Percentiles rank a stretch among this genome's conserved stretches.
phyloP scores from a whole-genome alignment of 2,797 vertebrate genomes.

The Poecilia gillii region DNA sequence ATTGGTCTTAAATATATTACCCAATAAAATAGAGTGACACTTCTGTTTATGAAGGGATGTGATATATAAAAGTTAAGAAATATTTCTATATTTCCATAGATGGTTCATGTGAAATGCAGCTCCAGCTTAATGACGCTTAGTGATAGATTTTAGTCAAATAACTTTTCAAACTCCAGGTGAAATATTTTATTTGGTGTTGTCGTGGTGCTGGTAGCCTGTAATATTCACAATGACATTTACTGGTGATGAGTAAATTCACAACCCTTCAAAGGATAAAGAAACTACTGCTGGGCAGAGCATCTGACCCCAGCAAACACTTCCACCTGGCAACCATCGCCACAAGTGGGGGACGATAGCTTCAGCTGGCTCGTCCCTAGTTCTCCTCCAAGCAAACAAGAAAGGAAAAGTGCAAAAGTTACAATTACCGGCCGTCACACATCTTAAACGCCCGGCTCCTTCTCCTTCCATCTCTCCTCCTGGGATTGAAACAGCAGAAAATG shows the following conservation, averaged over 20 bases:
- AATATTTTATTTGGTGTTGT: conserved; percentile 26
- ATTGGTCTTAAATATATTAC: no score
- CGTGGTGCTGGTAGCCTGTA: conserved; percentile 38
- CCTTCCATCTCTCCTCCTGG: conserved; percentile 76
- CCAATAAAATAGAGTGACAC: no score
- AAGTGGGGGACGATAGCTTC: conserved; percentile 32
- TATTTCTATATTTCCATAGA: background rate
- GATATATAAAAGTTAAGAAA: background rate
- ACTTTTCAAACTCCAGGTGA: background rate
- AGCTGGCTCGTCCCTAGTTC: conserved; percentile 25
- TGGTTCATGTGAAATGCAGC: background rate
- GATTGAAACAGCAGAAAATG: conserved; percentile 82
- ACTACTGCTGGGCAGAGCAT: conserved; percentile 89
- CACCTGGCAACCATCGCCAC: conserved; percentile 67
- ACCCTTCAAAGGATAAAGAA: conserved; percentile 90
- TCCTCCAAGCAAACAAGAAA: conserved; percentile 54
- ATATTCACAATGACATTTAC: conserved; percentile 56
- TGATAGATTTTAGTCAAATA: background rate
- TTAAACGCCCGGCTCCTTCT: conserved; percentile 86
- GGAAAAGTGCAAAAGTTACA: conserved; percentile 88
- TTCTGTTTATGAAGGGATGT: no score
- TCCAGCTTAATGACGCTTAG: background rate
- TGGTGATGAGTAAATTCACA: conserved; percentile 85
- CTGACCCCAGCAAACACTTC: conserved; percentile 85
- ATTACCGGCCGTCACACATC: conserved; percentile 87